Base-by-base conservation (phyloP, 1,140 invertebrate genomes). In the Paracyclopina nana region DNA sequence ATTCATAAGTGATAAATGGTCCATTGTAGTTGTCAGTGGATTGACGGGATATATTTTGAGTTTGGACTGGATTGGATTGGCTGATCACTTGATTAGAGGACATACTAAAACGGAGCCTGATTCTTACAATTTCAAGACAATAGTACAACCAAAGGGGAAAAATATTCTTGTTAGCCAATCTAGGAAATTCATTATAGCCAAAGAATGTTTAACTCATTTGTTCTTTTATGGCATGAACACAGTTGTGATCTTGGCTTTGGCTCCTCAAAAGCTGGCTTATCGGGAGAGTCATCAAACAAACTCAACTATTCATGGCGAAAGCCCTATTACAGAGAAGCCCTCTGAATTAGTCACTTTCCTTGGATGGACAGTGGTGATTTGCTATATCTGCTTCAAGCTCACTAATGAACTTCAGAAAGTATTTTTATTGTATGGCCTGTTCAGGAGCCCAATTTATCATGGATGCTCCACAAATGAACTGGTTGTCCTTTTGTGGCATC, bases 11-110 rank as follows among this genome's bases (percentile, higher is more conserved):
- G n/a, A 53, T 24, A 28, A 24, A 40, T 18, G 11, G 34, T 11
- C 22, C 22, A 54, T 16, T 8, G 18, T 40, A 25, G 14, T 53
- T 12, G 28, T 51, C 27, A 20, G 26, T n/a, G 50, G 27, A 29
- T 6, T 49, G n/a, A 6, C 1, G 11, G 54, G 49, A 25, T 53
- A 48, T 14, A 46, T 48, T 30, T 29, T 48, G 14, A 48, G 45
- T 31, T 20, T 48, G 4, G 45, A 48, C 16, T 12, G 27, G 2
- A 16, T 48, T 14, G 45, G 45, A n/a, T 18, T 45, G 14, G 5
- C 24, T 5, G 20, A 45, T 22, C 20, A 22, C n/a, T 24, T 45
- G 12, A 5, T 38, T 38, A n/a, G n/a, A n/a, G n/a, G n/a, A 4
- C 8, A 38, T 16, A 8, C 2, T 38, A 9, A 16, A 20, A 20